Evolutionary conservation across 64 coral and sea anemone genomes (phyloP), one percentile per base, ranked within the genome.

Genomic region (Montipora efflorescens): DNA sequence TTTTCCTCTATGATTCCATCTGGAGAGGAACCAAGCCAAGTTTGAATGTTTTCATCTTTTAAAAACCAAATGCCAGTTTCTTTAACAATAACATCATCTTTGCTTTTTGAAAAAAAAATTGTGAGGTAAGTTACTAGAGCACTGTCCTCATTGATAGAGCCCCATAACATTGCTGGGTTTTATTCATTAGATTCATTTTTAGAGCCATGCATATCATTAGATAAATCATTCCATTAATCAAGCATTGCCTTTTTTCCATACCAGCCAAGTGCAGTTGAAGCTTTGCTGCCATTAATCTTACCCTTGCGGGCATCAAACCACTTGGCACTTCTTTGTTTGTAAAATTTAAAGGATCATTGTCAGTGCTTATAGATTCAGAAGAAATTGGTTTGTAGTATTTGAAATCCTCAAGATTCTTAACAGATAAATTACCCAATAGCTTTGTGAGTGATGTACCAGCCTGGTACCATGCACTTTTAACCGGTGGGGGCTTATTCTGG

Each of bases 221-320:
- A 55, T 12, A 89, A 18, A 5, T 57, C 20, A 18, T 59, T 89
- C 52, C 72, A 76, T 11, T 89, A 59, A 7, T 89, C 73, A 59
- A 89, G 20, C 87, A 79, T 79, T 50, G 75, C 88, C 62, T 58
- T 16, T 90, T 47, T 90, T 5, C 88, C 88, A 79, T 79, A 70
- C 88, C 88, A 80, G 46, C 76, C 88, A 19, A 90, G 59, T 15
- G 75, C 75, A 11, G 76, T 79, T 58, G 88, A 28, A 90, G 76
- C 59, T 45, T 80, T 90, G 18, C 88, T 79, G n/a, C 88, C 88
- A 90, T 79, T 80, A 20, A 80, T 80, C 20, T 90, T 90, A 8
- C 47, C 58, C 13, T 58, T 90, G 21, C 76, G 57, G 1, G 88
- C 76, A 48, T 90, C 43, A 19, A 79, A 79, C 76, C 76, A 67